Base-by-base conservation (phyloP, 2,113 vertebrate genomes). In the Charadrius vociferus region DNA sequence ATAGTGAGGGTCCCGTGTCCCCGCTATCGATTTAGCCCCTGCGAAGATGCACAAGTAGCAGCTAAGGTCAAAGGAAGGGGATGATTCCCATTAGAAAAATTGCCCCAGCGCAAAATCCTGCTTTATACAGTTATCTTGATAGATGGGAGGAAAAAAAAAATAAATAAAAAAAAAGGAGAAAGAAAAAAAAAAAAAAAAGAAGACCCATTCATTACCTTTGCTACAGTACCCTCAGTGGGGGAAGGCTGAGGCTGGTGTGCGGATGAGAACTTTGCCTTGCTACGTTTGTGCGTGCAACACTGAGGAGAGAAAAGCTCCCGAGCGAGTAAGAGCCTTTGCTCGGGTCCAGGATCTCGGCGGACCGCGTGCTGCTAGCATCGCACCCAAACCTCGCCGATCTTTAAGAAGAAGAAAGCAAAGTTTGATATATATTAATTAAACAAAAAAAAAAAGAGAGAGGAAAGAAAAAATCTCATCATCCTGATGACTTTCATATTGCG, bases 191-290 rank as follows among this genome's bases (percentile, higher is more conserved):
- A 26, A 2, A 37, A 14, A 7, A 14, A 70, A 83, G 65, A 72
- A 95, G 87, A 95, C 95, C 95, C 96, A 16, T 98, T 98, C 91
- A 4, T 98, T 98, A 98, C 98, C 98, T 98, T 98, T 97, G 93
- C 95, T 98, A 98, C 88, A 97, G 97, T 95, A 97, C 83, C 95
- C 93, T 96, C 98, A 98, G 43, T 94, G 97, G 96, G 94, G 96
- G 96, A 37, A 96, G 67, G 83, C 92, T 95, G 97, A 96, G 78
- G 93, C 96, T 89, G 94, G 96, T 84, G 95, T 98, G 97, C 91
- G 29, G 97, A 97, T 96, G 97, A 79, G 77, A 95, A 94, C 91
- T 97, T 96, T 96, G 97, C 93, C 96, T 95, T 30, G 52, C 95
- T 97, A 98, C 53, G 23, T 98, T 97, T 98, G 96, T 95, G 91